Percentiles rank a stretch among this genome's conserved stretches.
These are phyloP conservation scores for Mesaphorura yosii DNA, from an alignment of 1,140 invertebrate species.

Conservation along the genomic window DNA sequence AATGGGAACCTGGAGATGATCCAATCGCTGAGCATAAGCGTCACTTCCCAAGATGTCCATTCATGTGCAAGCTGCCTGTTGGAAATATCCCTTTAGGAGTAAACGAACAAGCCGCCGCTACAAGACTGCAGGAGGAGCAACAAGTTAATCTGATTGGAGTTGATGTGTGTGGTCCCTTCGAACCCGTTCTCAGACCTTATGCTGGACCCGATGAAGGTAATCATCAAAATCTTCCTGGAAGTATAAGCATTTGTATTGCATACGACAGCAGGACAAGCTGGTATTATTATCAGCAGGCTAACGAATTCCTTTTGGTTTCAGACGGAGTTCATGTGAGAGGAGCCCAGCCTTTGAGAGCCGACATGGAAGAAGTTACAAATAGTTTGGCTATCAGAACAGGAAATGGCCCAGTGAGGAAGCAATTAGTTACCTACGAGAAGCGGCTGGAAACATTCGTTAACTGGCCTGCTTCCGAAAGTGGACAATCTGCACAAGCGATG, in stretches of 20 bases:
- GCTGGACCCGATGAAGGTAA: neutral
- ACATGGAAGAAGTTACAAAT: slow-evolving; percentile 22
- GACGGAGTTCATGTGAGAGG: slow-evolving; percentile 21
- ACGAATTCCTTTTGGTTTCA: too few relatives aligned
- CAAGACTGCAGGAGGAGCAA: slow-evolving; percentile 4
- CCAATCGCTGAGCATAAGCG: slow-evolving; percentile 63
- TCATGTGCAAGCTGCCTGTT: slow-evolving; percentile 33
- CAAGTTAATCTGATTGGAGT: slow-evolving; percentile 5
- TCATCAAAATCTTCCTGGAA: too few relatives aligned
- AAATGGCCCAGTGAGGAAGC: slow-evolving; percentile 17
- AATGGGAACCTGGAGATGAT: slow-evolving; percentile 59
- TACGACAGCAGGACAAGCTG: too few relatives aligned
- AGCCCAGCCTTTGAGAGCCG: slow-evolving; percentile 21
- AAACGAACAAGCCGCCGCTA: slow-evolving; percentile 2
- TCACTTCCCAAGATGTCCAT: slow-evolving; percentile 61
- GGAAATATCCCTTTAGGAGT: slow-evolving; percentile 26
- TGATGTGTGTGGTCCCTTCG: slow-evolving; percentile 29
- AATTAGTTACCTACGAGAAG: slow-evolving; percentile 21
- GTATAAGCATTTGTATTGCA: too few relatives aligned
- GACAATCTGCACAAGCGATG: slow-evolving; percentile 22
- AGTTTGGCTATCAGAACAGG: slow-evolving; percentile 23
- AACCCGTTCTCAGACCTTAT: neutral
- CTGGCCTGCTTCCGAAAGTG: slow-evolving; percentile 23
- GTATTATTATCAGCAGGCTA: too few relatives aligned
- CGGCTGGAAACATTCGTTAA: slow-evolving; percentile 25